phyloP scores from a whole-genome alignment of 2,888 invertebrate genomes.

The Macrophya alboannulata region DNA sequence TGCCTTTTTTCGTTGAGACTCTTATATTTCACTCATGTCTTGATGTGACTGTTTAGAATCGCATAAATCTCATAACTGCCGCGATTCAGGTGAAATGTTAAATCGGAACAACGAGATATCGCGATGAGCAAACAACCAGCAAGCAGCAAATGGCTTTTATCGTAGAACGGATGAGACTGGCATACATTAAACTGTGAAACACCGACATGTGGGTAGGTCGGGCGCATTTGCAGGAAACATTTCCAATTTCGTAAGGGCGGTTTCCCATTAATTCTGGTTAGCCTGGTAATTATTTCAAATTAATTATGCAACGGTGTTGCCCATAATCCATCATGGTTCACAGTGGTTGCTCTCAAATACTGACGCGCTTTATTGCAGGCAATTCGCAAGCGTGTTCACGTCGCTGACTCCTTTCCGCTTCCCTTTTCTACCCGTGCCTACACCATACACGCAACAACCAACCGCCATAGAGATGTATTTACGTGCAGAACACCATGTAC shows the following conservation, averaged over 20 bases:
- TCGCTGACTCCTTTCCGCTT: slow-evolving; percentile 21
- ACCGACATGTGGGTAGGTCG: slow-evolving; percentile 48
- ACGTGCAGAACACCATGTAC: not conserved
- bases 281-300: slow-evolving; percentile 70
- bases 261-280: slow-evolving; percentile 69
- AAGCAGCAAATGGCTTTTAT: slow-evolving; percentile 48
- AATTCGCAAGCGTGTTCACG: slow-evolving; percentile 55
- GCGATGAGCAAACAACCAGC: slow-evolving; percentile 33
- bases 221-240: slow-evolving; percentile 61
- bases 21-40: not conserved
- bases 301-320: slow-evolving; percentile 67
- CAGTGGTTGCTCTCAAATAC: slow-evolving; percentile 59
- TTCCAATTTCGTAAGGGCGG: slow-evolving; percentile 63
- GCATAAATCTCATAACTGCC: not conserved
- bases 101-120: slow-evolving; percentile 12
- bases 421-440: not conserved
- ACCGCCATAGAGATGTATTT: not conserved
- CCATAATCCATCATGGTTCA: slow-evolving; percentile 70
- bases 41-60: not conserved
- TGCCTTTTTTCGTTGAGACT: not conserved
- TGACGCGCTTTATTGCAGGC: slow-evolving; percentile 50
- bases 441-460: slow-evolving; percentile 6
- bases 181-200: slow-evolving; percentile 50
- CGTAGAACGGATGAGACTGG: slow-evolving; percentile 52
- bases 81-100: slow-evolving; percentile 23